Evolutionary conservation across 2,113 vertebrate genomes (phyloP).

Genomic region (Anolis carolinensis): DNA sequence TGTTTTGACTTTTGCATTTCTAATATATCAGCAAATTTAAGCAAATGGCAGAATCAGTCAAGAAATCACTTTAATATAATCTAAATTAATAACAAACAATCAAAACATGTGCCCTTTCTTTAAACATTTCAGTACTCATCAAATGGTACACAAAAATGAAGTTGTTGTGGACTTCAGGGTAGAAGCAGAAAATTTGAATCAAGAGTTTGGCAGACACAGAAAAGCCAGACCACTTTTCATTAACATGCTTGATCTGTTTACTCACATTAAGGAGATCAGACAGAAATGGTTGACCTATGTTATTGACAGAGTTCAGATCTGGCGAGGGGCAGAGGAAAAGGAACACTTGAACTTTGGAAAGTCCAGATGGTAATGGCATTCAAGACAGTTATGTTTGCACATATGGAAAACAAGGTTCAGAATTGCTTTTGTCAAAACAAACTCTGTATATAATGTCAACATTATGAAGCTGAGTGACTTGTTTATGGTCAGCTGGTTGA

Average conservation of each 20-base stretch:
- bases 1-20: no score
- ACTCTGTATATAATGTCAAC: slow-evolving; percentile 7
- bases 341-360: not conserved
- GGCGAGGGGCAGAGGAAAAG: not conserved
- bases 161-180: not conserved
- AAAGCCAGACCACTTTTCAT: not conserved
- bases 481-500: slow-evolving; percentile 14
- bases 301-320: not conserved
- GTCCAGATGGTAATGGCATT: not conserved
- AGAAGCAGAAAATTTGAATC: not conserved
- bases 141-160: not conserved
- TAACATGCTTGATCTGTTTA: not conserved
- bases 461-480: not conserved
- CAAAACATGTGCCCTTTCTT: no score
- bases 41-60: no score
- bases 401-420: not conserved
- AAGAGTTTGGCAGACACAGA: no score
- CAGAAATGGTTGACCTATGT: not conserved
- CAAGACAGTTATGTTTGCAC: not conserved
- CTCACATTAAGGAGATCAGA: not conserved
- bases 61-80: no score
- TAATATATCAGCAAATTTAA: no score
- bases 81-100: no score
- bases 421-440: not conserved
- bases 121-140: no score